Evolutionary conservation across 2,888 invertebrate genomes (phyloP).

Genomic region (Caenorhabditis wallacei): DNA sequence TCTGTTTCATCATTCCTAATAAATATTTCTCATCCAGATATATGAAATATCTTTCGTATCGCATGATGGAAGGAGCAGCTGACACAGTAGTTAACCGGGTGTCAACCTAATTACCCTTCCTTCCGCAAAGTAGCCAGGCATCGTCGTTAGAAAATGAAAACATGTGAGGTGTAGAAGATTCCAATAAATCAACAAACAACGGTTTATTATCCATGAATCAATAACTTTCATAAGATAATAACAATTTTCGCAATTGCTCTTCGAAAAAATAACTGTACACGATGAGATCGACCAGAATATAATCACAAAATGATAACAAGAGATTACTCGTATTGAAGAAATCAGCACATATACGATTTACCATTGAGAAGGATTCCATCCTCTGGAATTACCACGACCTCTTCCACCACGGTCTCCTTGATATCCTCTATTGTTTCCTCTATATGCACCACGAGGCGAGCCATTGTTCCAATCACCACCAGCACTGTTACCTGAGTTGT

Average conservation of each 20-base stretch:
- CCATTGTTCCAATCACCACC: constrained; percentile 28
- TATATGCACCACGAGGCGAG: constrained; percentile 21
- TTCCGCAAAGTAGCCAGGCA: not conserved
- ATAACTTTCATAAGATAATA: too few relatives aligned
- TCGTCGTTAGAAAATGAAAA: not conserved
- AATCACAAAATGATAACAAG: constrained; percentile 2
- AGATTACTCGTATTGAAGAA: not conserved
- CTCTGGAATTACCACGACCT: constrained; percentile 42
- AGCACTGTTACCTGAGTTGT: constrained; percentile 51
- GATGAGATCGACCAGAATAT: constrained; percentile 1
- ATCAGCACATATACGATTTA: not conserved
- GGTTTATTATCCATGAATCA: not conserved
- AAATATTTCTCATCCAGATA: too few relatives aligned
- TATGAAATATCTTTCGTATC: constrained; percentile 15
- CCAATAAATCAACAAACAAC: not conserved
- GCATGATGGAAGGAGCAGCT: constrained; percentile 47
- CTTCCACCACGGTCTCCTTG: constrained; percentile 33
- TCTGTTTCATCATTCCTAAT: too few relatives aligned
- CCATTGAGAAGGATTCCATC: constrained; percentile 48
- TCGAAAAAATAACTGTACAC: not conserved
- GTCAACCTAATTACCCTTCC: constrained; percentile 51
- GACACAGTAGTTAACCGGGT: constrained; percentile 49
- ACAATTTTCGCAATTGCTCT: too few relatives aligned
- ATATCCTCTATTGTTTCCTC: constrained; percentile 10
- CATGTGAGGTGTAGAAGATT: not conserved